Conservation (phyloP, 2,888 invertebrate genomes). For the Marasmarcha lunaedactyla region DNA sequence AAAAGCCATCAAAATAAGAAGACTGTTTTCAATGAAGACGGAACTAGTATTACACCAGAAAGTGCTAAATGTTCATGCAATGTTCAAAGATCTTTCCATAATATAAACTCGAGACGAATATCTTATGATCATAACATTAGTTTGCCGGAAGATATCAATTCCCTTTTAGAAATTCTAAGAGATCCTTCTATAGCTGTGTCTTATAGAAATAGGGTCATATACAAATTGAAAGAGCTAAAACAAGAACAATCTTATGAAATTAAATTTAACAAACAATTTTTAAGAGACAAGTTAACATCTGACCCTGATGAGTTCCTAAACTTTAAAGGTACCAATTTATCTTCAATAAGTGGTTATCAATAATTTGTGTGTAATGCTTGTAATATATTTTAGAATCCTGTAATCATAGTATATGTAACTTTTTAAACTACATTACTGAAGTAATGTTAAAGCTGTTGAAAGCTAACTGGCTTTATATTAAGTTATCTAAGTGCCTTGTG, state of each 20-base stretch:
- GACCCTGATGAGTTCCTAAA: constrained; percentile 37
- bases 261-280: constrained; percentile 29
- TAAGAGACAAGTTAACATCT: constrained; percentile 36
- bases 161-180: constrained; percentile 29
- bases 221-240: constrained; percentile 33
- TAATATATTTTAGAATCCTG: too few relatives aligned
- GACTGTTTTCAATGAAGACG: constrained; percentile 51
- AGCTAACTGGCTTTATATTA: too few relatives aligned
- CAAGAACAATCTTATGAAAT: constrained; percentile 33
- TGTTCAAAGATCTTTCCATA: background rate
- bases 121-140: constrained; percentile 22
- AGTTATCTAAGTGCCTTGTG: too few relatives aligned
- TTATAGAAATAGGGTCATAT: constrained; percentile 33
- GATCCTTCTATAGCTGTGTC: constrained; percentile 24
- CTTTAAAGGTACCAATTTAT: constrained; percentile 49
- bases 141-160: constrained; percentile 33
- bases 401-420: too few relatives aligned
- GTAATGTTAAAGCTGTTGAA: too few relatives aligned
- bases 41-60: constrained; percentile 14
- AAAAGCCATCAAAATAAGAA: constrained; percentile 37
- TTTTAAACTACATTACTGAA: too few relatives aligned
- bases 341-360: constrained; percentile 36
- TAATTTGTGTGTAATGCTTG: too few relatives aligned
- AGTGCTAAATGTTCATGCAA: background rate
- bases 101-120: background rate